Percentiles rank a stretch among this genome's conserved stretches.
Conservation (phyloP, 1,140 invertebrate genomes). For the Whitmania pigra region DNA sequence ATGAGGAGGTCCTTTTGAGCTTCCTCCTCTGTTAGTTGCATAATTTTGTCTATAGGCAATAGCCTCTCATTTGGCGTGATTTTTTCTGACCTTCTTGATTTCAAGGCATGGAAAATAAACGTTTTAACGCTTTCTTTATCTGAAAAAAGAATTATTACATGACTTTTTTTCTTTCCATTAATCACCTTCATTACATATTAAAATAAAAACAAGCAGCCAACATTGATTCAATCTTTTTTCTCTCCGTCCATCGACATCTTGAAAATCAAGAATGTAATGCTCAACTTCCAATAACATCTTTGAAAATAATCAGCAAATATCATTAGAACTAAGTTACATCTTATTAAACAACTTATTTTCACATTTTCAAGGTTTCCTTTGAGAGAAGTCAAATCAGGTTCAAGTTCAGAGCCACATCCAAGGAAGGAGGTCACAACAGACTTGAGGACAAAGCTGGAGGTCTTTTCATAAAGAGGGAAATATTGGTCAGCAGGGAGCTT, state of each 20-base stretch:
- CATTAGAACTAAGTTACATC: not conserved
- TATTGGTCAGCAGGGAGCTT: not conserved
- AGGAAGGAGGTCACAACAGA: not conserved
- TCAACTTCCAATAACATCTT: not conserved
- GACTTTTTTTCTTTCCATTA: not conserved
- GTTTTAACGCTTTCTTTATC: constrained; percentile 3
- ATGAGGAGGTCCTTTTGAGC: not conserved
- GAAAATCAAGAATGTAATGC: not conserved
- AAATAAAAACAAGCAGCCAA: not conserved
- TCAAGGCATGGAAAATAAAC: constrained; percentile 3
- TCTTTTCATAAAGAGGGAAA: constrained; percentile 6
- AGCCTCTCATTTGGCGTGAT: not conserved
- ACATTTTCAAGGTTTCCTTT: constrained; percentile 13
- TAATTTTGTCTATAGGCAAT: not conserved
- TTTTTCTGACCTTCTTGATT: not conserved
- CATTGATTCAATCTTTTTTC: constrained; percentile 5
- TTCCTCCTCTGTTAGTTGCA: not conserved
- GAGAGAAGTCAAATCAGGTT: not conserved
- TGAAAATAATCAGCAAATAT: not conserved
- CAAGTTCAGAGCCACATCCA: not conserved
- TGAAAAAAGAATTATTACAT: not conserved
- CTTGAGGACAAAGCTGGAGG: not conserved
- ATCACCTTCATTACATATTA: not conserved
- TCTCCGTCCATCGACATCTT: not conserved
- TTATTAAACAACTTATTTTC: not conserved